A percentile compares a stretch with the other conserved stretches of the same genome.
Conservation (phyloP, 2,888 invertebrate species). For the Conchocele bisecta region DNA sequence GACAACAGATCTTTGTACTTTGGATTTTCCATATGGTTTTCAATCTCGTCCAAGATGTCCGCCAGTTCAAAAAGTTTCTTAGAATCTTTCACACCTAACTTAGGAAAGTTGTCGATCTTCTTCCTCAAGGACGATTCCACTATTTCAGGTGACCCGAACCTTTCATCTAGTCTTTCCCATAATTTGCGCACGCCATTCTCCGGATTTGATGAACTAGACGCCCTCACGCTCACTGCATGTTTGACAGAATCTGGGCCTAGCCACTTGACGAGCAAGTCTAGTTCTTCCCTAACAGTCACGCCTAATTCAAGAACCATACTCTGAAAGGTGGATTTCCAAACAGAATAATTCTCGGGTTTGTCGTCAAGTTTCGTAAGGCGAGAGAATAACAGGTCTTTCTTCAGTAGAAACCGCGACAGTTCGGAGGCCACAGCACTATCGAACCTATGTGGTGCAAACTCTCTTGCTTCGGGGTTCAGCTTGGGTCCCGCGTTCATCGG, state of each 20-base stretch:
- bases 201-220: not conserved
- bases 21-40: conserved; percentile 10
- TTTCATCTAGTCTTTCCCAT: not conserved
- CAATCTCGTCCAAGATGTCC: conserved; percentile 15
- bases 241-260: not conserved
- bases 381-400: not conserved
- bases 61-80: conserved; percentile 2
- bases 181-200: not conserved
- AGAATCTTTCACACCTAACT: not conserved
- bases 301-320: not conserved
- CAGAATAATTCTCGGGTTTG: not conserved
- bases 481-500: no score
- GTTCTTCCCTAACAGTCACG: not conserved
- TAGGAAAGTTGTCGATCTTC: not conserved
- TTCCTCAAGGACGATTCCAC: not conserved
- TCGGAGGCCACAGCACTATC: no score
- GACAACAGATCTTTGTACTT: conserved; percentile 4
- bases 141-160: not conserved
- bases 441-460: no score
- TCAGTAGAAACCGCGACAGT: not conserved
- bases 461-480: no score
- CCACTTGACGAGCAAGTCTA: conserved; percentile 2
- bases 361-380: not conserved
- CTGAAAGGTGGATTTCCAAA: not conserved
- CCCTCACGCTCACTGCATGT: not conserved